These are phyloP conservation scores for Cepphus grylle DNA, from an alignment of 2,113 vertebrate species.

Conservation along the genomic window DNA sequence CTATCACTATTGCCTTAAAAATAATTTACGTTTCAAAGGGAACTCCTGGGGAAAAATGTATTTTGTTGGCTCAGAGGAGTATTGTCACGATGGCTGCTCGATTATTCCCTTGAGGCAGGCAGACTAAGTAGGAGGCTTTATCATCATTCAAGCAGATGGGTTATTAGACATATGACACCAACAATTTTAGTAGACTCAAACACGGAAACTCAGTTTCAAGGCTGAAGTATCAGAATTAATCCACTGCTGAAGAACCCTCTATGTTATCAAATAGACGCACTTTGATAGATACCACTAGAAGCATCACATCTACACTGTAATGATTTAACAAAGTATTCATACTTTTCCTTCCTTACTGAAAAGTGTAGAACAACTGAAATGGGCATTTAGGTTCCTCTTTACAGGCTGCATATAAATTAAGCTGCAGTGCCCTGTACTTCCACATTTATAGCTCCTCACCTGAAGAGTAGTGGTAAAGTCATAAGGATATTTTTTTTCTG, in stretches of 20 bases:
- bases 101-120: constrained; percentile 38
- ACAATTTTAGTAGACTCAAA: constrained; percentile 29
- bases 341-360: not conserved
- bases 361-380: not conserved
- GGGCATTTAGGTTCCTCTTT: not conserved
- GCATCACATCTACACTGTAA: not conserved
- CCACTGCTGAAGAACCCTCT: not conserved
- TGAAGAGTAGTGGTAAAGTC: not conserved
- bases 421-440: not conserved
- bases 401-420: not conserved
- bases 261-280: not conserved
- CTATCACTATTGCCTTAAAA: not conserved
- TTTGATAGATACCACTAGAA: not conserved
- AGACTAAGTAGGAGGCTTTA: constrained; percentile 43
- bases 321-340: not conserved
- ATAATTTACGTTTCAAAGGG: not conserved
- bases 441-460: not conserved
- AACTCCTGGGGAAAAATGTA: not conserved
- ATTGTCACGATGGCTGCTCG: not conserved
- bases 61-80: constrained; percentile 23
- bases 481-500: not conserved
- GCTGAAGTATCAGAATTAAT: not conserved
- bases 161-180: constrained; percentile 33
- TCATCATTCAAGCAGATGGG: constrained; percentile 5
- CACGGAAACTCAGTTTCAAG: not conserved